These are phyloP conservation scores for Indicator maculatus DNA, from an alignment of 2,113 vertebrate species.

Conservation along the genomic window DNA sequence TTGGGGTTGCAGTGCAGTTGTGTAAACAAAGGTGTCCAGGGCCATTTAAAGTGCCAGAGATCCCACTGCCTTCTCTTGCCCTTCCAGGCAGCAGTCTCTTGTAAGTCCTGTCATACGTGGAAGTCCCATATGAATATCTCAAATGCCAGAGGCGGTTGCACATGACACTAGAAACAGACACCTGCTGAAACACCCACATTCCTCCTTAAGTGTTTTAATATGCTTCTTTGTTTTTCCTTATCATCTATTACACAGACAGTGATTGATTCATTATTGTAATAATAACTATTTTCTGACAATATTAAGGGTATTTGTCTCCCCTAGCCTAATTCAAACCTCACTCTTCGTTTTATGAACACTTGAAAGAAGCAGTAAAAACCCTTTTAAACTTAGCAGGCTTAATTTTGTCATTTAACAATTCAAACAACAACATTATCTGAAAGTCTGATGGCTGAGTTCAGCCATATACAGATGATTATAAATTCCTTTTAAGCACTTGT, in stretches of 20 bases:
- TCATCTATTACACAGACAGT: not conserved
- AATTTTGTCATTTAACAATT: not conserved
- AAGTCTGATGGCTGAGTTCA: not conserved
- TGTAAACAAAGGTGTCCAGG: not conserved
- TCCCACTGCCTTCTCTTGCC: not conserved
- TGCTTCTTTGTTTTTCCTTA: not conserved
- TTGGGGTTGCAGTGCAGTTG: not conserved
- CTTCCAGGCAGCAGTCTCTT: not conserved
- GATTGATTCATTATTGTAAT: not conserved
- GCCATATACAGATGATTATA: not conserved
- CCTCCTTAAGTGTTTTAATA: not conserved
- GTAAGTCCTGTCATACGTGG: not conserved
- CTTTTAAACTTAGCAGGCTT: not conserved
- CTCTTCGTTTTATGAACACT: not conserved
- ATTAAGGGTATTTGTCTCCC: not conserved
- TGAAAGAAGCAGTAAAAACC: not conserved
- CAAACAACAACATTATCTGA: not conserved
- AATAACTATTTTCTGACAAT: not conserved
- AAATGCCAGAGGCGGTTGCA: not conserved
- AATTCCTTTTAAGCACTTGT: not conserved
- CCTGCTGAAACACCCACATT: not conserved
- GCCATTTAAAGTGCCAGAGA: not conserved
- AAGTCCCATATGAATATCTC: not conserved
- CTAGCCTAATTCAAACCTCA: not conserved
- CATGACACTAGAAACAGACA: rapidly evolving